Percentiles rank a stretch among this genome's conserved stretches.
These are phyloP conservation scores for Ochotona curzoniae DNA, from an alignment of 2,113 vertebrate genomes.

Conservation along the genomic window DNA sequence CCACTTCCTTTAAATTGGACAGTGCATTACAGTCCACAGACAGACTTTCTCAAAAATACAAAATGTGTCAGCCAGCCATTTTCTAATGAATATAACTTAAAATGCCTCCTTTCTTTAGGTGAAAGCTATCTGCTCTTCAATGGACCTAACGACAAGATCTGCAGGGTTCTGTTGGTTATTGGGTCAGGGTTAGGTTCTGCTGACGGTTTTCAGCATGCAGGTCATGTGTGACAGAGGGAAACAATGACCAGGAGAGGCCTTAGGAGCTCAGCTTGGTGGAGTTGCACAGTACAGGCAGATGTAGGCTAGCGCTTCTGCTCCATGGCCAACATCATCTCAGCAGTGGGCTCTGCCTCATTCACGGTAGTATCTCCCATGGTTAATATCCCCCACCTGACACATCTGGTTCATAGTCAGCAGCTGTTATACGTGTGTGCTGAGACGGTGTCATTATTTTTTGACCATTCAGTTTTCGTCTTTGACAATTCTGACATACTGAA, in stretches of 20 bases:
- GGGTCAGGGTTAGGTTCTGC: slow-evolving; percentile 9
- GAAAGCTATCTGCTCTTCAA: slow-evolving; percentile 68
- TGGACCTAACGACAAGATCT: slow-evolving; percentile 70
- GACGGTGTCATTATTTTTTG: slow-evolving; percentile 9
- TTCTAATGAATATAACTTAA: slow-evolving; percentile 87
- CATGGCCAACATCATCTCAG: background rate
- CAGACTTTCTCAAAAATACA: slow-evolving; percentile 85
- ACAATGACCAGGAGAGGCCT: background rate
- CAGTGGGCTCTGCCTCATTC: background rate
- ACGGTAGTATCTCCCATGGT: background rate
- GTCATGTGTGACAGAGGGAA: background rate
- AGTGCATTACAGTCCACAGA: slow-evolving; percentile 86
- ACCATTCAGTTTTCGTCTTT: slow-evolving; percentile 2
- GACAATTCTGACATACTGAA: slow-evolving; percentile 1
- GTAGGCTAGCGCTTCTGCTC: too few species aligned
- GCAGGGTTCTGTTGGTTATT: slow-evolving; percentile 75
- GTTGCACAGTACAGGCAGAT: background rate
- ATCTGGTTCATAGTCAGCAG: background rate
- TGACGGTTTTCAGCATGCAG: background rate
- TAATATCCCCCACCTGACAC: background rate
- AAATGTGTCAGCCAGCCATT: slow-evolving; percentile 83
- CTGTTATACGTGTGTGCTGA: background rate
- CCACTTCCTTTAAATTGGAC: slow-evolving; percentile 88
- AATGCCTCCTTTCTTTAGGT: slow-evolving; percentile 82
- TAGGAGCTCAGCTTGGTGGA: background rate